phyloP scores from a whole-genome alignment of 2,113 vertebrate genomes.

The Rhea americana region DNA sequence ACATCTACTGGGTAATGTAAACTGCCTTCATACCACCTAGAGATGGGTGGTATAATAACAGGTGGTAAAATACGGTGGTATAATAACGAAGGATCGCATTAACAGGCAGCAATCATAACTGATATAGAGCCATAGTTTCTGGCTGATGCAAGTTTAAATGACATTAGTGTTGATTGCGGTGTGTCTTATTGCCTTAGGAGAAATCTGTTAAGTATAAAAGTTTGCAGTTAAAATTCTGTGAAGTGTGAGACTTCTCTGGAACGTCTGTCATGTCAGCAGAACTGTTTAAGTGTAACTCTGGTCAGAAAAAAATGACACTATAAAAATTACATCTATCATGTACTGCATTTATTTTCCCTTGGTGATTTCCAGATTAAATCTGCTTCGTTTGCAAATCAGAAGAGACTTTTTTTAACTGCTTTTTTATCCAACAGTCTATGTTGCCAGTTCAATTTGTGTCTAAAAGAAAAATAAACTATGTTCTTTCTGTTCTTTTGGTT shows the following conservation, averaged over 20 bases:
- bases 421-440: slow-evolving; percentile 20
- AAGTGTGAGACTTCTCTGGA: slow-evolving; percentile 25
- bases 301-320: slow-evolving; percentile 51
- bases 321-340: slow-evolving; percentile 63
- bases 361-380: slow-evolving; percentile 64
- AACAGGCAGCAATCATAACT: slow-evolving; percentile 22
- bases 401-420: slow-evolving; percentile 6
- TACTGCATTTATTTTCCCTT: slow-evolving; percentile 61
- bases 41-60: slow-evolving; percentile 19
- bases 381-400: slow-evolving; percentile 59
- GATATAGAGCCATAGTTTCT: slow-evolving; percentile 12
- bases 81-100: slow-evolving; percentile 17
- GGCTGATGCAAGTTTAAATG: slow-evolving; percentile 37
- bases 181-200: slow-evolving; percentile 44
- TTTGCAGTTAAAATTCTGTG: slow-evolving; percentile 48
- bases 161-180: slow-evolving; percentile 47
- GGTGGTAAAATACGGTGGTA: slow-evolving; percentile 24
- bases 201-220: slow-evolving; percentile 38
- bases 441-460: background rate
- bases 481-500: background rate
- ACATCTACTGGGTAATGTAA: background rate
- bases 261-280: slow-evolving; percentile 51
- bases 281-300: slow-evolving; percentile 53
- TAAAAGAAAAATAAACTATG: background rate
- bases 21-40: background rate